Percentiles rank a stretch among this genome's conserved stretches.
Evolutionary conservation across 2,113 vertebrate genomes (phyloP).

Genomic region (Fulica atra): DNA sequence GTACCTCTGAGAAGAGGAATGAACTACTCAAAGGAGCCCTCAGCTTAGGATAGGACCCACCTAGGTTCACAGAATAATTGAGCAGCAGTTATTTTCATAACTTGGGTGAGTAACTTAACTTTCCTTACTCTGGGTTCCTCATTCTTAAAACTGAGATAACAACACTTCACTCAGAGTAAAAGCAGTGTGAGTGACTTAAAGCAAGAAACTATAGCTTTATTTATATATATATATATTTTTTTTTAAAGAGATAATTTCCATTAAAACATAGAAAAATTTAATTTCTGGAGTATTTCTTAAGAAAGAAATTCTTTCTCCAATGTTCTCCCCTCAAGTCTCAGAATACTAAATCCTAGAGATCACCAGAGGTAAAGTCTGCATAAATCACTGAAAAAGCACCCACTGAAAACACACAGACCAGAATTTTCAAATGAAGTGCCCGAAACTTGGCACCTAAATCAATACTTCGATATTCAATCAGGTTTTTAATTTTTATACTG

Average conservation of each 20-base stretch:
- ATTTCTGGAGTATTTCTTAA: neutral
- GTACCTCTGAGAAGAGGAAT: neutral
- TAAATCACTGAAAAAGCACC: neutral
- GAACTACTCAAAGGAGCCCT: neutral
- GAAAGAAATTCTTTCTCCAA: neutral
- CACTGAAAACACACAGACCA: neutral
- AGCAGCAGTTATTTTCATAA: neutral
- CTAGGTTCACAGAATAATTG: neutral
- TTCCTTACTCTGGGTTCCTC: neutral
- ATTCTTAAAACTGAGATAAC: neutral
- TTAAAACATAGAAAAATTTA: fast-evolving
- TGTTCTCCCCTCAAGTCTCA: neutral
- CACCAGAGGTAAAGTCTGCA: neutral
- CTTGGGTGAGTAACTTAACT: neutral
- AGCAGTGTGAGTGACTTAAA: neutral
- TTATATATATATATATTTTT: too few species aligned
- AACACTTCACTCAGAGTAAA: neutral
- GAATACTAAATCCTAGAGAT: neutral
- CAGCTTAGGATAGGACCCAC: neutral
- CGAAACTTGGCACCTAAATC: neutral
- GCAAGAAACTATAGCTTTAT: neutral
- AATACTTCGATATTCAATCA: neutral
- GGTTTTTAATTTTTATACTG: neutral
- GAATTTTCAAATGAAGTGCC: neutral
- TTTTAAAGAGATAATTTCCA: neutral